Evolutionary conservation across 2,888 invertebrate species (phyloP), one percentile per base, ranked within the genome.

Genomic region (Cerastis rubricosa): DNA sequence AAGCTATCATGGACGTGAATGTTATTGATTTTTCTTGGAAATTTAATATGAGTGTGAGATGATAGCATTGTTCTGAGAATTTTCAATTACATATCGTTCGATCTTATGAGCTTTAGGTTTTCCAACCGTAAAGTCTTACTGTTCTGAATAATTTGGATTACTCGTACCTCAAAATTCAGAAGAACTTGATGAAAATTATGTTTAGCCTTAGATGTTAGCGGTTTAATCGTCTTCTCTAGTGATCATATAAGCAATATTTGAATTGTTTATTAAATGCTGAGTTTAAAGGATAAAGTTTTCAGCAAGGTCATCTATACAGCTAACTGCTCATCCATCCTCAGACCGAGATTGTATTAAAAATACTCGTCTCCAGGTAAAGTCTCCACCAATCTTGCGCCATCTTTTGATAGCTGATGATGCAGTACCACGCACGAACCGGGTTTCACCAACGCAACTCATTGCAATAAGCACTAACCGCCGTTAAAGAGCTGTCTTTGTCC

Each of bases 11-110:
- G 12, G 8, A 14, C n/a, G 45, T n/a, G 43, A 11, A 64, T 0
- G n/a, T 35, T 25, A 66, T 66, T 66, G 66, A 0, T 66, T 47
- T 35, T 47, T n/a, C 19, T 66, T 66, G 5, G 45, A 70, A 51
- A 68, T 40, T 57, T 40, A 54, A 40, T 59, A 43, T 25, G n/a
- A 64, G 14, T 25, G n/a, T 68, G 12, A 71, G 40, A 25, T 19
- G 25, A 2, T 29, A 11, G 5, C 0, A 40, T 22, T 17, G 11
- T 72, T 72, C 35, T 25, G 59, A 72, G 59, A 47, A 22, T 25
- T 59, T 25, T 40, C 0, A 40, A 59, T 47, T 40, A 40, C 9
- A 59, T 59, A 22, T 35, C 25, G 7, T 47, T 73, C 9, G 2
- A 0, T n/a, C 9, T 19, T 19, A 29, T 6, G 2, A 12, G 6